These are phyloP conservation scores for Pachliopta kotzebuea DNA, from an alignment of 2,888 invertebrate genomes.

Conservation along the genomic window DNA sequence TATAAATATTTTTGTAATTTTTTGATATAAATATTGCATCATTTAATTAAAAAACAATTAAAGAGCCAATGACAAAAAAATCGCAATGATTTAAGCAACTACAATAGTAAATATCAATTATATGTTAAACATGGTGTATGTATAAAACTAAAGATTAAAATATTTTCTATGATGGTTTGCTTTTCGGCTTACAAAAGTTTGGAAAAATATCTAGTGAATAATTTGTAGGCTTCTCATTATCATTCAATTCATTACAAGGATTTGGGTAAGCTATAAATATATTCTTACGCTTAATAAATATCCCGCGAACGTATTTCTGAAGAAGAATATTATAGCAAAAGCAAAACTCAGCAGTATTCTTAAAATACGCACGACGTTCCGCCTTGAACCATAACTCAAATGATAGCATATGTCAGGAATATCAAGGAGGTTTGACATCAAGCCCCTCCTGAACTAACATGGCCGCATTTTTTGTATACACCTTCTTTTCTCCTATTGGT, in stretches of 20 bases:
- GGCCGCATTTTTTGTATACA: slow-evolving; percentile 61
- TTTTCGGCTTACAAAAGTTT: too few species aligned
- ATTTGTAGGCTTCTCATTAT: slow-evolving; percentile 18
- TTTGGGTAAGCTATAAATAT: slow-evolving; percentile 31
- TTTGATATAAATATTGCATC: too few species aligned
- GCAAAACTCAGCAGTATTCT: slow-evolving; percentile 62
- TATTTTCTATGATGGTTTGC: too few species aligned
- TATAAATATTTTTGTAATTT: too few species aligned
- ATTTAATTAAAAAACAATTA: too few species aligned
- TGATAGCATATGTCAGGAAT: slow-evolving; percentile 76
- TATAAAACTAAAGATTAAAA: background rate
- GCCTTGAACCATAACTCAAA: slow-evolving; percentile 75
- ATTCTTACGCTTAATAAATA: slow-evolving; percentile 39
- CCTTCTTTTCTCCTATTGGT: slow-evolving; percentile 60
- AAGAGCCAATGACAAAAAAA: too few species aligned
- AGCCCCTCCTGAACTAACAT: slow-evolving; percentile 74
- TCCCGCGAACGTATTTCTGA: slow-evolving; percentile 46
- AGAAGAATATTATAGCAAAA: slow-evolving; percentile 49
- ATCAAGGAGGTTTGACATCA: slow-evolving; percentile 71
- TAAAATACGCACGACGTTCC: slow-evolving; percentile 63
- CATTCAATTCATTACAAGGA: slow-evolving; percentile 16
- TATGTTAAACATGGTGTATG: background rate
- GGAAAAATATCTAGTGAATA: background rate
- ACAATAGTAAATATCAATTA: too few species aligned
- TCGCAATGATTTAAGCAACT: too few species aligned